Percentiles rank a stretch among this genome's conserved stretches.
Evolutionary conservation across 92 coral and sea anemone species (phyloP).

Genomic region (Parazoanthus swiftii): DNA sequence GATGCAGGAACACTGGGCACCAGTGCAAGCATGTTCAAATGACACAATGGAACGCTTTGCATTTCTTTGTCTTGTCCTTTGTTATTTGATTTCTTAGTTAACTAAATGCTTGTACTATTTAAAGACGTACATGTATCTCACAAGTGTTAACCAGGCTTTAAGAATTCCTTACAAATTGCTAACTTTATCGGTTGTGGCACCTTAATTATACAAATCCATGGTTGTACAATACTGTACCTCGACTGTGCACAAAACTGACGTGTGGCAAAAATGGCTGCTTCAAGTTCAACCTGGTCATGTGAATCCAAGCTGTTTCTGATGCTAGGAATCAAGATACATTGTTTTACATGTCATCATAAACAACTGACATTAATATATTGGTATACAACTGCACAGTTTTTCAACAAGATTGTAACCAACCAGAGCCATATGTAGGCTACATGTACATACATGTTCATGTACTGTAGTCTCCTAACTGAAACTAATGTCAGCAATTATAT

Average conservation of each 20-base stretch:
- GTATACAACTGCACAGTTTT: no score
- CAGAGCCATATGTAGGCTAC: no score
- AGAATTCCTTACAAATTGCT: not conserved
- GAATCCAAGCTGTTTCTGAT: slow-evolving; percentile 94
- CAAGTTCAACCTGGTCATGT: slow-evolving; percentile 93
- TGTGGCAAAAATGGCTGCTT: slow-evolving; percentile 96
- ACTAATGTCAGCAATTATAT: no score
- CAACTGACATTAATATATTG: not conserved
- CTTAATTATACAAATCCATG: not conserved
- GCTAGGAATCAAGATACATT: slow-evolving; percentile 37
- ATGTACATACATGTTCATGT: no score
- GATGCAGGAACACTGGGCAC: no score
- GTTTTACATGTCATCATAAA: not conserved
- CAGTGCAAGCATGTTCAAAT: no score
- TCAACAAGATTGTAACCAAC: no score
- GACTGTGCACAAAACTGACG: slow-evolving; percentile 94
- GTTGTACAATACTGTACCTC: slow-evolving; percentile 50
- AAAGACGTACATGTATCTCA: not conserved
- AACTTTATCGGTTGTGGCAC: not conserved
- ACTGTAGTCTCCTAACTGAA: no score
- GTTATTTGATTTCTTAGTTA: no score
- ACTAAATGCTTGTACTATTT: not conserved
- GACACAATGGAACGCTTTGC: no score
- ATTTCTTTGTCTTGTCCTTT: no score
- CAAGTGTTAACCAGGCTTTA: not conserved